Percentiles rank a stretch among this genome's conserved stretches.
Conservation (phyloP, 1,140 invertebrate genomes). For the Drosophila elegans region DNA sequence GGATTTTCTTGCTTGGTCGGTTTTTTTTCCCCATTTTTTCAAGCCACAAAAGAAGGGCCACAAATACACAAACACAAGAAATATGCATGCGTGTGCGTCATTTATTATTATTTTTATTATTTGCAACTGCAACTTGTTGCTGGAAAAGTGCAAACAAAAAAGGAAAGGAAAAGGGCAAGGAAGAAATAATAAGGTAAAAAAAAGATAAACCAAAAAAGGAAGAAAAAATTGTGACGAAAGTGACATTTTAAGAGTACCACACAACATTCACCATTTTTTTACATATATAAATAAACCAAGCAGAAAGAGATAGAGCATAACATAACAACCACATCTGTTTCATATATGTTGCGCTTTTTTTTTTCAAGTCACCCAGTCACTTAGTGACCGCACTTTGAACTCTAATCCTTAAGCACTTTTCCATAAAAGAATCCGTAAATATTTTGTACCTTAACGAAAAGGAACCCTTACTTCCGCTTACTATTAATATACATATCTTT, state of each 20-base stretch:
- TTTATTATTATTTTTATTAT: conserved; percentile 44
- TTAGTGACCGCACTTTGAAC: conserved; percentile 74
- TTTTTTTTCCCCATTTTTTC: conserved; percentile 47
- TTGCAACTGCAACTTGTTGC: conserved; percentile 72
- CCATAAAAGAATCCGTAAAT: not conserved
- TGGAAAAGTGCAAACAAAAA: conserved; percentile 11
- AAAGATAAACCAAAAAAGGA: not conserved
- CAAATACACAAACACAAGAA: conserved; percentile 23
- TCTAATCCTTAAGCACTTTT: conserved; percentile 14
- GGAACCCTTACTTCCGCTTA: not conserved
- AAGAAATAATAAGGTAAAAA: not conserved
- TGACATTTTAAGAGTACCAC: conserved; percentile 56
- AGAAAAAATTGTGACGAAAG: conserved; percentile 26
- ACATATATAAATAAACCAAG: conserved; percentile 64
- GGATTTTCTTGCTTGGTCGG: conserved; percentile 73
- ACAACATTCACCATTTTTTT: conserved; percentile 3
- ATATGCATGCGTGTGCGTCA: conserved; percentile 29
- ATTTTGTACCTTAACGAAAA: not conserved
- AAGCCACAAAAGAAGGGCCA: conserved; percentile 76
- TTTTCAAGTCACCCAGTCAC: conserved; percentile 64
- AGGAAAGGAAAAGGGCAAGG: conserved; percentile 2
- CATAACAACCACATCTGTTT: conserved; percentile 58
- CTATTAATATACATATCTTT: no score
- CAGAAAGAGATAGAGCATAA: conserved; percentile 7
- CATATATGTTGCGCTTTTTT: conserved; percentile 15